Base-by-base conservation (phyloP, 2,888 invertebrate species). In the Bhutanitis thaidina region DNA sequence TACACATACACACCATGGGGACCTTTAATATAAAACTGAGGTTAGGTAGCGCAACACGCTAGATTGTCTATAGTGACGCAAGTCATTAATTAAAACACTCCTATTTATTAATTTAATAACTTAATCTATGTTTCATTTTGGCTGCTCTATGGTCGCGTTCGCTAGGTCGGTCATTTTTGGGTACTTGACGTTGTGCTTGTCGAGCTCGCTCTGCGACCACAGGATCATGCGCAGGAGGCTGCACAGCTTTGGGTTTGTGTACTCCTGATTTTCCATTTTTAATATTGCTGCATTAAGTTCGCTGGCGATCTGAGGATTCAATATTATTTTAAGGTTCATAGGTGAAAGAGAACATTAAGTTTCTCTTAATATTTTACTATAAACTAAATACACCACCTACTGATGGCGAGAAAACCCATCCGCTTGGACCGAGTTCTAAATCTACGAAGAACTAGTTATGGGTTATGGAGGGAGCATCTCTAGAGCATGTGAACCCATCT, bases 221-320 rank as follows among this genome's bases (percentile, higher is more conserved):
- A 98, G 90, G 63, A 99, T 95, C 81, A 98, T 92, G 78, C 98
- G 96, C 9, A 99, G 89, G 12, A 98, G 91, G 68, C 95, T 97
- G 71, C 97, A 97, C 51, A 99, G 91, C 76, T 97, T 95, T 1
- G 98, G 97, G 52, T 96, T 95, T 1, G 96, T 97, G 43, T 95
- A 94, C 73, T 97, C 96, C 74, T 95, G 94, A 69, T 97, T 96
- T 77, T 98, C 98, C 90, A 95, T 95, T 76, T 97, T 96, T 48
- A 99, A 88, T 64, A 99, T 98, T n/a, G 98, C 98, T 43, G 98
- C 97, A 84, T 99, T 99, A 13, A 99, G 91, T 89, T 98, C 98
- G 88, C 98, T 98, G 15, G 98, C 98, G 71, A 98, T 95, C 95
- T 96, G 73, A 44, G 52, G 34, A 14, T 9, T 27, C 51, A 44